These are phyloP conservation scores for Himalopsyche kuldschensis DNA, from an alignment of 2,888 invertebrate genomes.

Conservation along the genomic window DNA sequence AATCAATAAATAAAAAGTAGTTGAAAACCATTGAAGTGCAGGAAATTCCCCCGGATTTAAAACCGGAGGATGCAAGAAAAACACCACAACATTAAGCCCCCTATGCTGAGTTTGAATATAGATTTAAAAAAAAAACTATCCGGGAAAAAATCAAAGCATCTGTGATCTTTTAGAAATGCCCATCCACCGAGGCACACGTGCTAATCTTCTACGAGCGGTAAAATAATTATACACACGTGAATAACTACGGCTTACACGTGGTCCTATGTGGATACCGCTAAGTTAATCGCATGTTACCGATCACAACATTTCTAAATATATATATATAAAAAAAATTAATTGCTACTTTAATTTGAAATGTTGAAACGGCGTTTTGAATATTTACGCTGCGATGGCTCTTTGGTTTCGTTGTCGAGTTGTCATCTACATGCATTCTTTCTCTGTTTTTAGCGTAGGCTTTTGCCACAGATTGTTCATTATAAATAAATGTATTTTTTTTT, in stretches of 20 bases:
- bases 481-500: too few relatives aligned
- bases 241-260: background rate
- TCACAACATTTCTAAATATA: too few relatives aligned
- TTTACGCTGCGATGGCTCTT: too few relatives aligned
- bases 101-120: background rate
- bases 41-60: background rate
- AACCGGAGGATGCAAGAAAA: background rate
- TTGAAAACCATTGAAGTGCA: background rate
- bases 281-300: background rate
- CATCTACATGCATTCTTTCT: too few relatives aligned
- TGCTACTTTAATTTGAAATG: too few relatives aligned
- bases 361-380: too few relatives aligned
- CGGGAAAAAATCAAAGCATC: background rate
- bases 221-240: background rate
- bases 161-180: background rate
- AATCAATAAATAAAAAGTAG: background rate
- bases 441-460: too few relatives aligned
- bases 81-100: background rate
- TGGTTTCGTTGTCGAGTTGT: too few relatives aligned
- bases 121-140: background rate
- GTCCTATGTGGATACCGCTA: background rate
- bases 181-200: background rate
- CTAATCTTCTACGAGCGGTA: background rate
- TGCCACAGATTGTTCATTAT: too few relatives aligned
- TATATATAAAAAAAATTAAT: too few relatives aligned